Evolutionary conservation across 2,797 vertebrate species (phyloP), one percentile per base, ranked within the genome.

Genomic region (Pteronotus mesoamericanus): DNA sequence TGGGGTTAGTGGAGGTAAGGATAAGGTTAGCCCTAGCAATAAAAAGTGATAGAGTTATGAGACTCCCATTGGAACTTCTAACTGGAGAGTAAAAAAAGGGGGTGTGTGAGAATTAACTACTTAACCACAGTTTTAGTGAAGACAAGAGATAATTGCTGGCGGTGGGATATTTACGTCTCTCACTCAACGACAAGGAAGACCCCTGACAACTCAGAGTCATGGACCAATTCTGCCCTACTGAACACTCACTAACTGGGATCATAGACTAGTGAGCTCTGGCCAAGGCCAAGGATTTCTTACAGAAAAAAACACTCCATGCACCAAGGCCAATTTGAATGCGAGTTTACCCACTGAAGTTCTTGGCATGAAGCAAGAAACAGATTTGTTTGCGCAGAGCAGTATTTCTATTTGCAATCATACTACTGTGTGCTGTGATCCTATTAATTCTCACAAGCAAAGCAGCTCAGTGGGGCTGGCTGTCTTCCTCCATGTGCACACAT

Each of bases 401-500:
- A 96, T 97, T 97, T 97, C 95, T 97, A 97, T 97, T 97, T 97
- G 92, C 94, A 97, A 96, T 96, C 96, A 98, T 85, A 94, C 86
- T 90, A 96, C 94, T 92, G 95, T 95, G 88, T 96, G 79, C 92
- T 97, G 71, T 75, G 94, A 97, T 96, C 94, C 88, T 97, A 97
- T 98, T 97, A 96, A 94, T 96, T 97, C 92, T 95, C 92, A 95
- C 69, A 96, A 93, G 51, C 72, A 93, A 95, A 95, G 87, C 68
- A 96, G 72, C 46, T 75, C 57, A 57, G 39, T 64, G 19, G 48
- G 93, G 34, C 80, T 96, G 91, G 26, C 82, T 94, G 83, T 18
- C 75, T 95, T 80, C 66, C 57, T 95, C 51, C 15, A 57, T 22
- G 14, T 78, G n/a, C 14, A 71, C 42, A 82, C 93, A 66, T 48